Percentiles rank a stretch among this genome's conserved stretches.
Conservation (phyloP, 2,113 vertebrate genomes). For the Hippocampus comes region DNA sequence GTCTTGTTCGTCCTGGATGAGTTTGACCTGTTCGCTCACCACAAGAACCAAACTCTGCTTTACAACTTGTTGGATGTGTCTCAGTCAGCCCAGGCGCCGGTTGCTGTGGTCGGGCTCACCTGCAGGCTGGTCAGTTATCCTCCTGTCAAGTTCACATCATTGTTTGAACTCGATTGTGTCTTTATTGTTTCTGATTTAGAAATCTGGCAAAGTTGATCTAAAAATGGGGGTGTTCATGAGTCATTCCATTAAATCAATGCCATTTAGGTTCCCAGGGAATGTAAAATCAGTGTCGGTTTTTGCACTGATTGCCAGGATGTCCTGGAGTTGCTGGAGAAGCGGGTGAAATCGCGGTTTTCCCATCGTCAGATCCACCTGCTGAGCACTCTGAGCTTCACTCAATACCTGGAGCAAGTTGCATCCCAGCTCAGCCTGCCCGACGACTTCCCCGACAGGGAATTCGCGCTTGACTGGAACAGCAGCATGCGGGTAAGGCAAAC, state of each 20-base stretch:
- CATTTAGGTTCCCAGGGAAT: no score
- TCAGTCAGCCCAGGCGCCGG: slow-evolving; percentile 90
- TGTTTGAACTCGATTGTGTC: no score
- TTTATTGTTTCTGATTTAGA: no score
- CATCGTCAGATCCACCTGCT: slow-evolving; percentile 92
- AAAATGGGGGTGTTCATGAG: background rate
- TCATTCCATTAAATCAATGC: no score
- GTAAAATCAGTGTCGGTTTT: no score
- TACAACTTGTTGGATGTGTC: slow-evolving; percentile 96
- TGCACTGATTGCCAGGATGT: slow-evolving; percentile 75
- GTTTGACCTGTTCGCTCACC: slow-evolving; percentile 94
- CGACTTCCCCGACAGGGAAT: slow-evolving; percentile 76
- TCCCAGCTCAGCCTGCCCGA: slow-evolving; percentile 78
- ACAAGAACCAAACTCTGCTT: slow-evolving; percentile 95
- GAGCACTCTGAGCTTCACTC: slow-evolving; percentile 76
- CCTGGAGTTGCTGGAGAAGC: slow-evolving; percentile 94
- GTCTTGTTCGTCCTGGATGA: slow-evolving; percentile 92
- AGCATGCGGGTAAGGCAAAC: slow-evolving; percentile 72
- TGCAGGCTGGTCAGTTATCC: slow-evolving; percentile 82
- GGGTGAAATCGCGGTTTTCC: slow-evolving; percentile 96
- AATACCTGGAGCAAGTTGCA: slow-evolving; percentile 78
- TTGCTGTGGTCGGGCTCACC: slow-evolving; percentile 89
- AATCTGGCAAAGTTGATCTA: no score
- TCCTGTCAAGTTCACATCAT: background rate
- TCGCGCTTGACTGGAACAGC: slow-evolving; percentile 82